phyloP scores from a whole-genome alignment of 2,113 vertebrate species.

The Cynopterus brachyotis region DNA sequence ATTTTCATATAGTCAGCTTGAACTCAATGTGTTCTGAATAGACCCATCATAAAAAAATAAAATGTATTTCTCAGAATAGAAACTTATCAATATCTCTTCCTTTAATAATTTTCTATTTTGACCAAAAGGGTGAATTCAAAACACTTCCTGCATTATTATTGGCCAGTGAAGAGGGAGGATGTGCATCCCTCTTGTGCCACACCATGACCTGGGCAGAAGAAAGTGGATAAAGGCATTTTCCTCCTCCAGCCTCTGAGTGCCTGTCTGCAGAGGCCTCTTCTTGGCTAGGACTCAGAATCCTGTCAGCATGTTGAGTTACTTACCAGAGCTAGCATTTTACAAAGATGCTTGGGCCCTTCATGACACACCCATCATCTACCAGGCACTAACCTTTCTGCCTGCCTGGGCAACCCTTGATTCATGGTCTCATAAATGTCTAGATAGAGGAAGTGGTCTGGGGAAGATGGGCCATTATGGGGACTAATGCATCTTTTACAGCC shows the following conservation, averaged over 20 bases:
- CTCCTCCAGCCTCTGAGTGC: not conserved
- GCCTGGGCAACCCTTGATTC: slow-evolving; percentile 12
- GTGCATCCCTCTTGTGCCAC: not conserved
- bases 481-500: slow-evolving; percentile 66
- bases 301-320: not conserved
- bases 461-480: not conserved
- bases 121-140: not conserved
- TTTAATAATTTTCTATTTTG: not conserved
- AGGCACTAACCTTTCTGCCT: not conserved
- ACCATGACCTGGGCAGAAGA: not conserved
- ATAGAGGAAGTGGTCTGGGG: slow-evolving; percentile 10
- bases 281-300: not conserved
- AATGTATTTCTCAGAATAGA: not conserved
- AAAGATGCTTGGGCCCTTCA: not conserved
- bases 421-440: slow-evolving; percentile 16
- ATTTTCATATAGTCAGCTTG: not conserved
- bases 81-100: not conserved
- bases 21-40: not conserved
- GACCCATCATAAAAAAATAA: not conserved
- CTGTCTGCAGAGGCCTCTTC: not conserved
- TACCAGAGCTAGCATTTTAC: not conserved
- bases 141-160: not conserved
- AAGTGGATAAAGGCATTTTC: not conserved
- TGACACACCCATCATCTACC: fast-evolving
- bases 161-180: not conserved